phyloP scores from a whole-genome alignment of 1,140 invertebrate genomes.

The Microplitis demolitor region DNA sequence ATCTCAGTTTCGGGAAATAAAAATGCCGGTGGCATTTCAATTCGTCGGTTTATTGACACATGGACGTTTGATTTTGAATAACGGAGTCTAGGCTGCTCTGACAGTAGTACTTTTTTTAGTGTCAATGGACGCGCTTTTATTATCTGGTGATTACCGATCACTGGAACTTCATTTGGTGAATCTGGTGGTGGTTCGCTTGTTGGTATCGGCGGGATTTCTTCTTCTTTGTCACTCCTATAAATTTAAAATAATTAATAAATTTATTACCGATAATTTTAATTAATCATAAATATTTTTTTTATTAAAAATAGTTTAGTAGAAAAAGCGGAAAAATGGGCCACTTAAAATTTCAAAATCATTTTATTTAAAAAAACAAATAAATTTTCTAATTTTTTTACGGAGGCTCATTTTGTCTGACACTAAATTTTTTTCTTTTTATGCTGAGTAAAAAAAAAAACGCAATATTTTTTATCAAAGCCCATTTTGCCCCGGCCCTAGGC shows the following conservation, averaged over 20 bases:
- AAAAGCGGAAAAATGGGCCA: no score
- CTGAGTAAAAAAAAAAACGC: no score
- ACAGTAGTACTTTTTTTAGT: constrained; percentile 76
- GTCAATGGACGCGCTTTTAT: constrained; percentile 81
- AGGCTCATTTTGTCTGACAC: no score
- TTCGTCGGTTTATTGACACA: constrained; percentile 73
- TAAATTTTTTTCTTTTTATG: no score
- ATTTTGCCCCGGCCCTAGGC: no score
- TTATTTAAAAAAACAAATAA: no score
- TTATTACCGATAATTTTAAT: not conserved
- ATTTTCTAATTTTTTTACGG: no score
- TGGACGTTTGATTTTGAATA: constrained; percentile 66
- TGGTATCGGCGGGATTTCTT: constrained; percentile 57
- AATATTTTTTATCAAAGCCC: no score
- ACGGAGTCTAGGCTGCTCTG: constrained; percentile 76
- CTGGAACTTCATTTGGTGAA: constrained; percentile 51
- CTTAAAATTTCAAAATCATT: no score
- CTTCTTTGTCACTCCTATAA: constrained; percentile 54
- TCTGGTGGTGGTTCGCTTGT: constrained; percentile 58
- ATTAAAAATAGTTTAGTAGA: no score
- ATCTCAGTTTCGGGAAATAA: constrained; percentile 77
- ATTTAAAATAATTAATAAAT: not conserved
- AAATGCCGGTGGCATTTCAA: constrained; percentile 82
- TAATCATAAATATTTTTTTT: not conserved
- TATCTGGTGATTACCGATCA: constrained; percentile 61